Percentiles rank a stretch among this genome's conserved stretches.
These are phyloP conservation scores for Griposia aprilina DNA, from an alignment of 2,888 invertebrate species.

Conservation along the genomic window DNA sequence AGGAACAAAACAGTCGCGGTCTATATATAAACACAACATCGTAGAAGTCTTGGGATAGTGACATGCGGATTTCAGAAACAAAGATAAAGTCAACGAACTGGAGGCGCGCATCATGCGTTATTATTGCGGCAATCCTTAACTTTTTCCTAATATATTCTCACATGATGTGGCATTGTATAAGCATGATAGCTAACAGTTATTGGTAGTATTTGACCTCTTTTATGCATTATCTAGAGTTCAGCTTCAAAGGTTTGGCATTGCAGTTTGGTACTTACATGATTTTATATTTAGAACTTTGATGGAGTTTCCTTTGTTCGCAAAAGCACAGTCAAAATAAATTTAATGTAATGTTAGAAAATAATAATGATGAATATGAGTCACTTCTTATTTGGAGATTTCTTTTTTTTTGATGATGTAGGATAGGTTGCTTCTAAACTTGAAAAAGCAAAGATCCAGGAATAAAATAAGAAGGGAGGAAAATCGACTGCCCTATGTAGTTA, in stretches of 20 bases:
- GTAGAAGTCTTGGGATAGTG: constrained; percentile 73
- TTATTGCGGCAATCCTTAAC: constrained; percentile 42
- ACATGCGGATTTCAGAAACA: constrained; percentile 74
- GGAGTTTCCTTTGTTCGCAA: constrained; percentile 23
- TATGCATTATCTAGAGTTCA: constrained; percentile 14
- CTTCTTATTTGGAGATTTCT: background rate
- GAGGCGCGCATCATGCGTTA: constrained; percentile 57
- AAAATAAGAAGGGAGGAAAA: background rate
- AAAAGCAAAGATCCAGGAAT: background rate
- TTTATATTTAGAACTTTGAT: constrained; percentile 50
- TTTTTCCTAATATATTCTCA: background rate
- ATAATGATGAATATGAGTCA: constrained; percentile 2
- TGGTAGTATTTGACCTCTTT: constrained; percentile 11
- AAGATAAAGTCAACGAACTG: constrained; percentile 82
- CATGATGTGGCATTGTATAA: background rate
- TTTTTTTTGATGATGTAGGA: too few species aligned
- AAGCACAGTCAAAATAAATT: background rate
- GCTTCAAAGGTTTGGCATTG: background rate
- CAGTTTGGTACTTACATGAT: background rate
- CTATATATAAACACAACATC: constrained; percentile 82
- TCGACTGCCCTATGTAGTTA: too few species aligned
- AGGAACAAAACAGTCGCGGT: constrained; percentile 72
- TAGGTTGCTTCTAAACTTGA: background rate
- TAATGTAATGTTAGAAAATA: background rate
- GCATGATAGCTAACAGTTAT: constrained; percentile 5